Percentiles rank a stretch among this genome's conserved stretches.
Evolutionary conservation across 1,140 invertebrate genomes (phyloP).

Genomic region (Pseudomyrmex pallidus): DNA sequence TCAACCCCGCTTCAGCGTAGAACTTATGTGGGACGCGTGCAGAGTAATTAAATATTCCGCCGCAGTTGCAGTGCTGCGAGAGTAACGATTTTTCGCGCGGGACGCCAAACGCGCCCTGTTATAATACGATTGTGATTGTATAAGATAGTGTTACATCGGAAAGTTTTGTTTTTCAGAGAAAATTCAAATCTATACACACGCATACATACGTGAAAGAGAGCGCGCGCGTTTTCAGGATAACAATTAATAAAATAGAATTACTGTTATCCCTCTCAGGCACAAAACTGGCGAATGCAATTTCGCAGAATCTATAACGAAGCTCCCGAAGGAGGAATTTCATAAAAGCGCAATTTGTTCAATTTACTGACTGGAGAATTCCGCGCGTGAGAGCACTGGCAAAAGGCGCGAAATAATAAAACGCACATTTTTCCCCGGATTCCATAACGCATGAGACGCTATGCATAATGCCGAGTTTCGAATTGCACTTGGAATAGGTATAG

Average conservation of each 20-base stretch:
- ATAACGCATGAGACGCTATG: conserved; percentile 16
- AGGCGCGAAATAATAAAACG: conserved; percentile 45
- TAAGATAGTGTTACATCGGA: neutral
- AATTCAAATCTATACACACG: neutral
- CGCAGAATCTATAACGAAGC: neutral
- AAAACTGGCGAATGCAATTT: neutral
- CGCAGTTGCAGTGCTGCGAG: conserved; percentile 30
- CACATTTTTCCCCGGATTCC: conserved; percentile 23
- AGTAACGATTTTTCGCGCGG: conserved; percentile 47
- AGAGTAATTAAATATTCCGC: conserved; percentile 50
- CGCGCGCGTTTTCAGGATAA: neutral
- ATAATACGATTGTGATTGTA: neutral
- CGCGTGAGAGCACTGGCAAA: conserved; percentile 34
- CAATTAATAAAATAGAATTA: neutral
- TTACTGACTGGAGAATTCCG: conserved; percentile 13
- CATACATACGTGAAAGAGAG: neutral
- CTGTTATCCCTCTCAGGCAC: neutral
- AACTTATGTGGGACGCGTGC: conserved; percentile 51
- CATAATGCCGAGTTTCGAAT: conserved; percentile 42
- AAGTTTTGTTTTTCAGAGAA: too few species aligned
- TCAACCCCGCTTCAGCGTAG: conserved; percentile 55
- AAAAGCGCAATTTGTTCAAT: conserved; percentile 56
- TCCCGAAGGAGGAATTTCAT: conserved; percentile 41
- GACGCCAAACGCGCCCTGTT: conserved; percentile 9
- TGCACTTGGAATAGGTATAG: conserved; percentile 12